Conservation (phyloP, 2,797 vertebrate species). For the Schizopygopsis pylzovi region DNA sequence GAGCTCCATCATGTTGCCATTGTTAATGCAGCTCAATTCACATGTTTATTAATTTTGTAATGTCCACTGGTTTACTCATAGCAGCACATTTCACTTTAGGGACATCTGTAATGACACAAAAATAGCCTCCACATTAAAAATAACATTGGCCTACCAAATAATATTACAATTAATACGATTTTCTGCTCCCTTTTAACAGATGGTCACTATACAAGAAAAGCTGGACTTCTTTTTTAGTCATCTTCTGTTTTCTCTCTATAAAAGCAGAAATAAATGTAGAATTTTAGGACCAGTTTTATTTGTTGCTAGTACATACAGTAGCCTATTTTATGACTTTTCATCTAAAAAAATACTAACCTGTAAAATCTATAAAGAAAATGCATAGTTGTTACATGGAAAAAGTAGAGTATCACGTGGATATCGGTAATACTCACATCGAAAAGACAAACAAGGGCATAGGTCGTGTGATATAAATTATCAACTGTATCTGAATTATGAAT, state of each 20-base stretch:
- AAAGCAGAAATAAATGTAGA: background rate
- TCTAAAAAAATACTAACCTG: background rate
- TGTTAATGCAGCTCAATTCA: background rate
- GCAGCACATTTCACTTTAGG: background rate
- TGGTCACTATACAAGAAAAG: background rate
- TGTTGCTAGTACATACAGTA: no score
- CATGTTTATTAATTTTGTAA: background rate
- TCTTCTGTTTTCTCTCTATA: background rate
- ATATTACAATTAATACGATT: background rate
- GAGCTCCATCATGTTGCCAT: background rate
- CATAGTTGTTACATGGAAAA: background rate
- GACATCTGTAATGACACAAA: background rate
- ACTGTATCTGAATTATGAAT: conserved; percentile 72
- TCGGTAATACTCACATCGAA: background rate
- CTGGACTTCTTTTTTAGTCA: background rate
- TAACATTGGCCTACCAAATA: background rate
- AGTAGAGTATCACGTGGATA: background rate
- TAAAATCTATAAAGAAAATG: background rate
- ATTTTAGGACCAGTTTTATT: background rate
- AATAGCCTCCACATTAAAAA: background rate
- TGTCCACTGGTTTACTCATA: background rate
- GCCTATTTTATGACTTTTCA: background rate
- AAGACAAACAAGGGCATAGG: conserved; percentile 66
- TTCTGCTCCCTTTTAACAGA: background rate
- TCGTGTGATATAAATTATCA: conserved; percentile 72